Conservation (phyloP, 2,888 invertebrate species). For the Drosophila barbarae region DNA sequence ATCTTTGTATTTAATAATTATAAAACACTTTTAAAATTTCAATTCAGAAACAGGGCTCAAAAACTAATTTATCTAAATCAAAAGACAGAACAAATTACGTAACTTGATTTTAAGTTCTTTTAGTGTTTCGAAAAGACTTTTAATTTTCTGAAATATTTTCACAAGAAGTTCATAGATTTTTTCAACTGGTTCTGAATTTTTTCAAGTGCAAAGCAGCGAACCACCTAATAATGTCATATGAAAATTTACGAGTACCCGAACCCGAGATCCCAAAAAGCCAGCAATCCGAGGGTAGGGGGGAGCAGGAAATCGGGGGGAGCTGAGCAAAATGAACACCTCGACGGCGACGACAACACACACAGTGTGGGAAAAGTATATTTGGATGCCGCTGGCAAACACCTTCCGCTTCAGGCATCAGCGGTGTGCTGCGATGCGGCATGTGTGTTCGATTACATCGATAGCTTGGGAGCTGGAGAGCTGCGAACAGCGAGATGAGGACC, state of each 20-base stretch:
- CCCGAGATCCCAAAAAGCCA: constrained; percentile 46
- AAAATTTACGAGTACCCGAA: constrained; percentile 56
- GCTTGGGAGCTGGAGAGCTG: neutral
- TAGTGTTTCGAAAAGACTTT: no score
- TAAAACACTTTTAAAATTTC: no score
- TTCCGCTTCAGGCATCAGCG: constrained; percentile 73
- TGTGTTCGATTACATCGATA: constrained; percentile 30
- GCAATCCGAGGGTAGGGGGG: neutral
- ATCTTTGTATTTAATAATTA: no score
- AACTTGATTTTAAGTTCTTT: no score
- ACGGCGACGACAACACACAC: constrained; percentile 1
- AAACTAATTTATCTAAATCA: no score
- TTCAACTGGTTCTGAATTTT: neutral
- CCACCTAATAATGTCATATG: constrained; percentile 73
- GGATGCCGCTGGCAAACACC: constrained; percentile 67
- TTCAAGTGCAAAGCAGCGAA: constrained; percentile 37
- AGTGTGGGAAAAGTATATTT: constrained; percentile 57
- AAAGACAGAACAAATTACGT: no score
- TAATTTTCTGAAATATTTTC: no score
- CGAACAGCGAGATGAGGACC: constrained; percentile 3
- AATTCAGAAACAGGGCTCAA: no score
- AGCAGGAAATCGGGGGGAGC: neutral
- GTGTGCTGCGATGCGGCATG: constrained; percentile 35
- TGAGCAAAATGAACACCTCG: constrained; percentile 38
- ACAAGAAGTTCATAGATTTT: neutral